These are phyloP conservation scores for Acanthaster planci DNA, from an alignment of 35 echinoderm and acorn worm species.

Conservation along the genomic window DNA sequence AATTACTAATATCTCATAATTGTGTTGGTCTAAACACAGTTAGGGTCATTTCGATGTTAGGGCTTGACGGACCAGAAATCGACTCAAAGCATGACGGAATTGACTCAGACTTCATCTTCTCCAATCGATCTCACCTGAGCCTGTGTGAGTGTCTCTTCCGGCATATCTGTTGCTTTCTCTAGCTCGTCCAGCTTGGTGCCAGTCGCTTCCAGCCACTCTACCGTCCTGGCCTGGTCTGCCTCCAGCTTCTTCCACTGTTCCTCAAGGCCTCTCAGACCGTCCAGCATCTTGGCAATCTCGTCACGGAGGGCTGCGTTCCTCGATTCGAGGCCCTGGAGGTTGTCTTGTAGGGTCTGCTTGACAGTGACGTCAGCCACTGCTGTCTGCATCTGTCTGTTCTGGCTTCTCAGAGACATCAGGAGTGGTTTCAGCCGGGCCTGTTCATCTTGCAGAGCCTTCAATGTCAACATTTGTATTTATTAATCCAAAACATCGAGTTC, in stretches of 20 bases:
- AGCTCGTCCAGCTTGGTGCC: slow-evolving; percentile 44
- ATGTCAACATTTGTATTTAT: no score
- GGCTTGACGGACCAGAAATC: no score
- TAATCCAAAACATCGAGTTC: no score
- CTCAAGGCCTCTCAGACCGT: slow-evolving; percentile 29
- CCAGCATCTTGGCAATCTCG: slow-evolving; percentile 38
- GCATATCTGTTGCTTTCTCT: slow-evolving; percentile 14
- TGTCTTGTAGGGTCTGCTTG: slow-evolving; percentile 18
- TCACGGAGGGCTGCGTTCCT: slow-evolving; percentile 11
- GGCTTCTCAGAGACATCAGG: slow-evolving; percentile 10
- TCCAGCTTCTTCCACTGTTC: slow-evolving; percentile 48
- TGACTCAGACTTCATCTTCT: no score
- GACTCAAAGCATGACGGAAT: no score
- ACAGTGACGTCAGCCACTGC: background rate
- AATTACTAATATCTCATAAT: no score
- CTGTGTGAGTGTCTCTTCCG: slow-evolving; percentile 53
- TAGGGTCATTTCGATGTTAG: no score
- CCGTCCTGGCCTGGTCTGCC: slow-evolving; percentile 16
- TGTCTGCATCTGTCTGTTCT: slow-evolving; percentile 32
- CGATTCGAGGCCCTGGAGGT: slow-evolving; percentile 11
- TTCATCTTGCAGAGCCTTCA: slow-evolving; percentile 32
- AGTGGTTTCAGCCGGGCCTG: slow-evolving; percentile 25
- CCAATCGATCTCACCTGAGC: slow-evolving; percentile 53
- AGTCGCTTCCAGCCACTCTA: slow-evolving; percentile 47
- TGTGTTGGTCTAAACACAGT: no score